Conservation (phyloP, 1,140 invertebrate genomes). For the Berghia stephanieae region DNA sequence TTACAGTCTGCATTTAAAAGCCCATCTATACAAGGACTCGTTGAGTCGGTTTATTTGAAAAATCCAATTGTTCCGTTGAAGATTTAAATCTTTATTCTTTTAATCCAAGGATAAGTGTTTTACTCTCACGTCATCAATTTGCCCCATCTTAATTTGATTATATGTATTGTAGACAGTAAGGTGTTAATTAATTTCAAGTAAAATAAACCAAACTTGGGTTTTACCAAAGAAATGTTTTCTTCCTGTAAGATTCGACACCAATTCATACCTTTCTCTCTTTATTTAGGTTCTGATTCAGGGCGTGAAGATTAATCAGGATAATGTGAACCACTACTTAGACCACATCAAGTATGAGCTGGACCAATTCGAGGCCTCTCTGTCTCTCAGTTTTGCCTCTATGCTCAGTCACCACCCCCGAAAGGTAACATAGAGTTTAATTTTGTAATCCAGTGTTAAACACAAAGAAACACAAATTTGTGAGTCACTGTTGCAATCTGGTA, state of each 20-base stretch:
- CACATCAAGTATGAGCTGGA: slow-evolving; percentile 38
- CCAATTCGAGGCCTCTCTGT: slow-evolving; percentile 44
- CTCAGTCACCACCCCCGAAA: slow-evolving; percentile 27
- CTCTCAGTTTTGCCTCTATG: slow-evolving; percentile 39
- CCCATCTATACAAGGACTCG: no score
- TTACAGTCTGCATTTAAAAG: no score
- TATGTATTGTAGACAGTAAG: no score
- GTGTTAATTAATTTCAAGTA: no score
- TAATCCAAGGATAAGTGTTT: no score
- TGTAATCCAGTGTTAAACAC: not conserved
- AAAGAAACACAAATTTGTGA: no score
- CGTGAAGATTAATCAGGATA: slow-evolving; percentile 74
- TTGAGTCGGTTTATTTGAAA: no score
- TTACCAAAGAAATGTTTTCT: not conserved
- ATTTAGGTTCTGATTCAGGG: slow-evolving; percentile 78
- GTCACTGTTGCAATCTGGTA: not conserved
- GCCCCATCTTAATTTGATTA: no score
- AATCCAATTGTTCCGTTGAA: no score
- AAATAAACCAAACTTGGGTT: no score
- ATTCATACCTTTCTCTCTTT: not conserved
- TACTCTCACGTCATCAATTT: no score
- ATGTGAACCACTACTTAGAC: slow-evolving; percentile 73
- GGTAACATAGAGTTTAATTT: slow-evolving; percentile 17
- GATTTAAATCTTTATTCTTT: no score
- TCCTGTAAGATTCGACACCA: not conserved